Conservation (phyloP, 2,888 invertebrate species). For the Gymnocheta viridis region DNA sequence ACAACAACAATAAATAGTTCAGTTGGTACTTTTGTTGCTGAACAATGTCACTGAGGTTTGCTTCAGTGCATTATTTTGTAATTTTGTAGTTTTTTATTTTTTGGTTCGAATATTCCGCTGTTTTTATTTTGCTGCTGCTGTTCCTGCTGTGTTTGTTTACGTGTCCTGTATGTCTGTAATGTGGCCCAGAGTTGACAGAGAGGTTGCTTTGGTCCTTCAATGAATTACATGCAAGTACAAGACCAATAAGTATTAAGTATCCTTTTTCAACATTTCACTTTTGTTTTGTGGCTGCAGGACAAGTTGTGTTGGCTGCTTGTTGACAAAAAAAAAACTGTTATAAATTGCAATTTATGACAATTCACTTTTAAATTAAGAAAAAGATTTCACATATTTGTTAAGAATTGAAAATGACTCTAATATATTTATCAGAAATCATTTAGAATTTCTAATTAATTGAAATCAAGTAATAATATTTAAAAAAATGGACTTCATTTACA, state of each 20-base stretch:
- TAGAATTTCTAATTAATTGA: background rate
- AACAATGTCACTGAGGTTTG: conserved; percentile 33
- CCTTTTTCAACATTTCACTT: background rate
- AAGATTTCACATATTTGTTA: background rate
- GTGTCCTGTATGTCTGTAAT: conserved; percentile 47
- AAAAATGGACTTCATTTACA: background rate
- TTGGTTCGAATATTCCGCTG: background rate
- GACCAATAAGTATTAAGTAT: conserved; percentile 2
- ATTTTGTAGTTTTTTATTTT: background rate
- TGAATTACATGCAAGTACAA: conserved; percentile 6
- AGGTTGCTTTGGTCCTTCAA: conserved; percentile 11
- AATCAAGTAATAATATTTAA: background rate
- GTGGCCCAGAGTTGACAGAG: conserved; percentile 24
- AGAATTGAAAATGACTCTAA: background rate
- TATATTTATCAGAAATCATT: background rate
- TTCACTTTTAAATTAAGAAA: conserved; percentile 1
- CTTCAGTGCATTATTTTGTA: background rate
- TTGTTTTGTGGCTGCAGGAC: background rate
- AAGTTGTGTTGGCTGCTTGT: background rate
- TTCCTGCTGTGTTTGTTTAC: conserved; percentile 35
- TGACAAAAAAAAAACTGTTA: background rate
- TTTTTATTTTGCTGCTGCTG: conserved; percentile 20
- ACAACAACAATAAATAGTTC: conserved; percentile 24
- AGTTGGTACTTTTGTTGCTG: conserved; percentile 19
- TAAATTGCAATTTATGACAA: conserved; percentile 34